Percentiles rank a stretch among this genome's conserved stretches.
Conservation (phyloP, 2,113 vertebrate genomes). For the Thinocorus orbignyianus region DNA sequence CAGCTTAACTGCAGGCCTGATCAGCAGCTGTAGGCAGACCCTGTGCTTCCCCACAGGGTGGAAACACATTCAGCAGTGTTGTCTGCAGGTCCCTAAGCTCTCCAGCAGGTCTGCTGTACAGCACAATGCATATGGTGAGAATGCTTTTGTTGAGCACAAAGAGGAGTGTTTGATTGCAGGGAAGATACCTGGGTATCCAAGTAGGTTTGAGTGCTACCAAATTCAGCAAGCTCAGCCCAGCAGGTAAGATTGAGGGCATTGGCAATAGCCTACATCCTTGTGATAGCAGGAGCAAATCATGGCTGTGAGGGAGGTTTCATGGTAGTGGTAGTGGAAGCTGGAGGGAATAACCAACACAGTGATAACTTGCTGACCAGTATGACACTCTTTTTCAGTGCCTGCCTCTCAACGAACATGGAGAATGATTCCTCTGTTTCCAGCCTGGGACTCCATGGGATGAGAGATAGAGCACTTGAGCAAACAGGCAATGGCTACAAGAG, state of each 20-base stretch:
- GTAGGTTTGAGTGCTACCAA: not conserved
- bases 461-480: not conserved
- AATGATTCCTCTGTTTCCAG: not conserved
- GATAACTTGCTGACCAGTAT: not conserved
- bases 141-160: not conserved
- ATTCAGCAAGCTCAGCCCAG: not conserved
- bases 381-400: conserved; percentile 64
- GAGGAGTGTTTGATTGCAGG: not conserved
- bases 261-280: not conserved
- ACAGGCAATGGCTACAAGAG: conserved; percentile 52
- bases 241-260: not conserved
- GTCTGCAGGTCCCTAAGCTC: not conserved
- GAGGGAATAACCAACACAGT: not conserved
- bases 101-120: not conserved
- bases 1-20: not conserved
- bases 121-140: not conserved
- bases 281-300: not conserved
- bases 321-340: not conserved
- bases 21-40: not conserved
- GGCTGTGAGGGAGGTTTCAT: not conserved
- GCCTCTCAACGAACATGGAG: not conserved
- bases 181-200: not conserved
- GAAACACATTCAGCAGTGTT: not conserved
- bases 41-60: not conserved
- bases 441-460: not conserved